Conservation (phyloP, 2,113 vertebrate species). For the Petrocephalus microphthalmus region DNA sequence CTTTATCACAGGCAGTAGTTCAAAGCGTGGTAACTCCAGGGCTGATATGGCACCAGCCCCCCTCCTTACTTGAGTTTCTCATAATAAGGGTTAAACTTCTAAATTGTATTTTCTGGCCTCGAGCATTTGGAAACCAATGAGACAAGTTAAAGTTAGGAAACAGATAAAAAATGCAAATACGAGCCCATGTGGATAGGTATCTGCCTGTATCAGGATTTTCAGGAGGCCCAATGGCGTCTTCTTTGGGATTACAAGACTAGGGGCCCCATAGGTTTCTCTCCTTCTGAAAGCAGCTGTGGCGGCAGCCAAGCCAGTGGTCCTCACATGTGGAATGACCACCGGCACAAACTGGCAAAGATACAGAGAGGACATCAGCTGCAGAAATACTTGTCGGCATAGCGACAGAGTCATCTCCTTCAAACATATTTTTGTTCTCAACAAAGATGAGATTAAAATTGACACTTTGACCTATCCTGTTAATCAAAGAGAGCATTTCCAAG, state of each 20-base stretch:
- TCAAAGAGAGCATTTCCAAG: not conserved
- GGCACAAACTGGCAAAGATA: not conserved
- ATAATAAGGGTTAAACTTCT: not conserved
- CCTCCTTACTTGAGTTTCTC: not conserved
- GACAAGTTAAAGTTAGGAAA: not conserved
- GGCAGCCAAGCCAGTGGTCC: not conserved
- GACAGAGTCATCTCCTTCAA: not conserved
- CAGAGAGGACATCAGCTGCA: not conserved
- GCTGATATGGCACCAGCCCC: not conserved
- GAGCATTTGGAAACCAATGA: not conserved
- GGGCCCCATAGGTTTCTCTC: not conserved
- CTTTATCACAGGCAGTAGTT: not conserved
- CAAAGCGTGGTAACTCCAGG: not conserved
- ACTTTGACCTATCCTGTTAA: not conserved
- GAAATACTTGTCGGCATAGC: not conserved
- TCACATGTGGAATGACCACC: not conserved
- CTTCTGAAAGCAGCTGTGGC: not conserved
- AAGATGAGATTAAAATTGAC: slow-evolving; percentile 9
- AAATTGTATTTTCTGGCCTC: not conserved
- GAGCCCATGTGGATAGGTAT: not conserved
- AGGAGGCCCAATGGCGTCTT: not conserved
- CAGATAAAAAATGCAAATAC: not conserved
- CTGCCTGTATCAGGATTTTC: not conserved
- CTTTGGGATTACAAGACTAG: not conserved
- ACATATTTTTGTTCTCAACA: slow-evolving; percentile 10